phyloP scores from a whole-genome alignment of 2,888 invertebrate genomes.

The Orthonevra nobilis region DNA sequence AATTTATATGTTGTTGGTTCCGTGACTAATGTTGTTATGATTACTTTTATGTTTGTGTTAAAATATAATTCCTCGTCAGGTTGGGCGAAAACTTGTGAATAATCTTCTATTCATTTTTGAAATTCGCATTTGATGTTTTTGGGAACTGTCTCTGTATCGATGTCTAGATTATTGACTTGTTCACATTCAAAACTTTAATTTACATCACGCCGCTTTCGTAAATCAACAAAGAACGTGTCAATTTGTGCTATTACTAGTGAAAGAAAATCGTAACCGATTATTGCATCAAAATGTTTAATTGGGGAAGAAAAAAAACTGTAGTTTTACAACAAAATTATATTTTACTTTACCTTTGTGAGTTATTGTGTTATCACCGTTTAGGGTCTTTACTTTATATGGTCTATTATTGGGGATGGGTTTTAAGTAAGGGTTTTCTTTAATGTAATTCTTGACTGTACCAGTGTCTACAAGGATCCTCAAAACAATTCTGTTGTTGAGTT shows the following conservation, averaged over 20 bases:
- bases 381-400: background rate
- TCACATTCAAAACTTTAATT: constrained; percentile 20
- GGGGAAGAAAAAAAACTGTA: no score
- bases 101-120: constrained; percentile 3
- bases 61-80: constrained; percentile 42
- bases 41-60: constrained; percentile 32
- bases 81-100: constrained; percentile 49
- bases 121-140: constrained; percentile 3
- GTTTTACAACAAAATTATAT: no score
- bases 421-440: background rate
- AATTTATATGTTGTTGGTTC: constrained; percentile 53
- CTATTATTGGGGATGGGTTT: background rate
- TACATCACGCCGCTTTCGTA: background rate
- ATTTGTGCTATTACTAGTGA: no score
- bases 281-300: constrained; percentile 1
- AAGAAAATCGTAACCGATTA: constrained; percentile 8
- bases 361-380: background rate
- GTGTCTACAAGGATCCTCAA: constrained; percentile 3
- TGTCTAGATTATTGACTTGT: constrained; percentile 14
- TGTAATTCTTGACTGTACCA: background rate
- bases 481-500: background rate
- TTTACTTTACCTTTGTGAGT: no score
- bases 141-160: constrained; percentile 21
- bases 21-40: constrained; percentile 39
- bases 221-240: no score